Evolutionary conservation across 2,797 vertebrate species (phyloP).

Genomic region (Pseudochirops corinnae): DNA sequence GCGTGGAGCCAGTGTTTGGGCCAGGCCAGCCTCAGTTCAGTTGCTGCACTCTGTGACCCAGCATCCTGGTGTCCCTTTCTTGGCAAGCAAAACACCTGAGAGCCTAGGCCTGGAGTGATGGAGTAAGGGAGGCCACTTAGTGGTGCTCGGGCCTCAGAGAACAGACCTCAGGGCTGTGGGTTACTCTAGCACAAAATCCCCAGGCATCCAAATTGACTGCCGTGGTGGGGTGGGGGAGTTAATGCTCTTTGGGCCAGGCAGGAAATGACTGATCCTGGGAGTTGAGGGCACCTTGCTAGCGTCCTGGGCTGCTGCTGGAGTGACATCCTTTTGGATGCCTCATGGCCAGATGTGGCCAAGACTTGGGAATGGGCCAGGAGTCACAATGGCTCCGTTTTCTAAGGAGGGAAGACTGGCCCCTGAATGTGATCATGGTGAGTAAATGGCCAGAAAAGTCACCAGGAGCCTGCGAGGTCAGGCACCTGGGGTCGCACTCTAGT

Average conservation of each 20-base stretch:
- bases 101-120: too few relatives aligned
- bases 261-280: neutral
- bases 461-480: neutral
- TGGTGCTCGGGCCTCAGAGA: too few relatives aligned
- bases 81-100: neutral
- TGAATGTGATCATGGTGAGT: neutral
- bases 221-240: too few relatives aligned
- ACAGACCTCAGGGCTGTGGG: neutral
- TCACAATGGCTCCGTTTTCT: neutral
- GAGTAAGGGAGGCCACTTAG: too few relatives aligned
- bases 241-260: too few relatives aligned
- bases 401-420: neutral
- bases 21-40: too few relatives aligned
- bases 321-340: neutral
- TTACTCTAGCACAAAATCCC: neutral
- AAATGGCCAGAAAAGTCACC: neutral
- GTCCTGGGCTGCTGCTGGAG: neutral
- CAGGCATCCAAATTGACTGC: neutral
- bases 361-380: neutral
- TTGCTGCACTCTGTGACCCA: too few relatives aligned
- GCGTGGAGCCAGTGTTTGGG: too few relatives aligned
- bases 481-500: neutral
- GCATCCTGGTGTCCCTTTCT: too few relatives aligned
- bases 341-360: neutral
- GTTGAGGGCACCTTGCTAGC: too few relatives aligned